These are phyloP conservation scores for Pissodes strobi DNA, from an alignment of 1,140 invertebrate genomes.

Conservation along the genomic window DNA sequence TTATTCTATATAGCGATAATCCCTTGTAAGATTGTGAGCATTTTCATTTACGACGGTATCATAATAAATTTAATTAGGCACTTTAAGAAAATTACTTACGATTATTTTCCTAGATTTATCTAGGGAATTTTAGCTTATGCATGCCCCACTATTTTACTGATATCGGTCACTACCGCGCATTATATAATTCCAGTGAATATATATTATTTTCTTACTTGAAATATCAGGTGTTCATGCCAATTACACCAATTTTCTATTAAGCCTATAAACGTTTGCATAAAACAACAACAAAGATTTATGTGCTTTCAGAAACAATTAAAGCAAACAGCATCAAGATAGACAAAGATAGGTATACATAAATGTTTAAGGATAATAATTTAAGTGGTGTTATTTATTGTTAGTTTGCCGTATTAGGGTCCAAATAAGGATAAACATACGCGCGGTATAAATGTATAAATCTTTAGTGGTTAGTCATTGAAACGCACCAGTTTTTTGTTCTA, in stretches of 20 bases:
- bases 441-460: constrained; percentile 10
- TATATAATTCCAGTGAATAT: no score
- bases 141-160: no score
- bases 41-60: no score
- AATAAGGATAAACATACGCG: constrained; percentile 24
- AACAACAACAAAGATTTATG: constrained; percentile 18
- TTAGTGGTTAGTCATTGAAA: constrained; percentile 14
- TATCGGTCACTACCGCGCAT: no score
- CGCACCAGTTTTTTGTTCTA: constrained; percentile 15
- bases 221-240: constrained; percentile 8
- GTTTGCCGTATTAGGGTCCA: constrained; percentile 20
- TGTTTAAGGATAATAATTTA: constrained; percentile 23
- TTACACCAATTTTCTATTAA: constrained; percentile 13
- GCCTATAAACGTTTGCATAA: background rate
- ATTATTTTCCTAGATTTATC: no score
- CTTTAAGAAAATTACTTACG: no score
- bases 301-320: constrained; percentile 23
- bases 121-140: no score
- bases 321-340: background rate
- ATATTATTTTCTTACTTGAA: background rate
- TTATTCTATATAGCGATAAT: no score
- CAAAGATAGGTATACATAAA: background rate
- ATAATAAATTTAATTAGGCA: no score
- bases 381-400: constrained; percentile 29
- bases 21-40: no score